Evolutionary conservation across 2,888 invertebrate species (phyloP).

Genomic region (Sycophila texana): DNA sequence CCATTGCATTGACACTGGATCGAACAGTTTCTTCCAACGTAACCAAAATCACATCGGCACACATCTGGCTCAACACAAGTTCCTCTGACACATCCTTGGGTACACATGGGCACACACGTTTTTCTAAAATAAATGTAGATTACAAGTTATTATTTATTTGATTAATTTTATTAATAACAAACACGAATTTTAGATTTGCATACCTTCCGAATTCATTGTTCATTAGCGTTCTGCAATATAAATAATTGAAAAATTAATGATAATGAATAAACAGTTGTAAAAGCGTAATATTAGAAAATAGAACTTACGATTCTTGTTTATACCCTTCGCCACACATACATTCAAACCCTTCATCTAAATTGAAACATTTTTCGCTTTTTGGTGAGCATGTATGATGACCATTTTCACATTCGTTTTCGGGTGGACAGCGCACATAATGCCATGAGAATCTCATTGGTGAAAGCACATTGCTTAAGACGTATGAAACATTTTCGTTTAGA

Average conservation of each 20-base stretch:
- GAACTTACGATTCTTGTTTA: constrained; percentile 76
- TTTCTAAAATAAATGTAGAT: constrained; percentile 62
- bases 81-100: constrained; percentile 91
- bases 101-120: constrained; percentile 86
- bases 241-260: constrained; percentile 29
- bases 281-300: background rate
- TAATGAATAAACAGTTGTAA: background rate
- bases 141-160: too few relatives aligned
- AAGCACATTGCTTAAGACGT: constrained; percentile 56
- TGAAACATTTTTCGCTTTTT: constrained; percentile 91
- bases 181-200: constrained; percentile 8
- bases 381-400: constrained; percentile 93
- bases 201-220: constrained; percentile 69
- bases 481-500: constrained; percentile 61
- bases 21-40: constrained; percentile 95
- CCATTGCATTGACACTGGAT: constrained; percentile 96
- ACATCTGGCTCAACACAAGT: constrained; percentile 88
- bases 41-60: constrained; percentile 95
- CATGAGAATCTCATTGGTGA: constrained; percentile 81
- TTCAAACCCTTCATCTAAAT: constrained; percentile 87
- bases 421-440: constrained; percentile 93
- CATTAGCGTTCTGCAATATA: constrained; percentile 63
- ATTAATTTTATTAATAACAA: background rate
- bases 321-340: constrained; percentile 90
- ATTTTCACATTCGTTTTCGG: constrained; percentile 95